A percentile compares a stretch with the other conserved stretches of the same genome.
phyloP scores from a whole-genome alignment of 2,888 invertebrate genomes.

The Anaspis maculata region DNA sequence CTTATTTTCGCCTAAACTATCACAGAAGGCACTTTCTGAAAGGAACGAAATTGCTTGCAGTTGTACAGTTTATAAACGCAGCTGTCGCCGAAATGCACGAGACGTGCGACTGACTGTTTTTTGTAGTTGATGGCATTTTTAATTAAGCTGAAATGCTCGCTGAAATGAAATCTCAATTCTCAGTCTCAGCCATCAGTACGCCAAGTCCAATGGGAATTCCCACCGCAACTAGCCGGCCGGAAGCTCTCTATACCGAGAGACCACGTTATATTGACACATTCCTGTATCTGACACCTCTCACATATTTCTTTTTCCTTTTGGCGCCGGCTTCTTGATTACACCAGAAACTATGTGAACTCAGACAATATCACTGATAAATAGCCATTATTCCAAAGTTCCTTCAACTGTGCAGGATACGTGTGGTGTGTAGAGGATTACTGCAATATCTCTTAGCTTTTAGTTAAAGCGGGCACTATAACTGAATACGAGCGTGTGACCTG shows the following conservation, averaged over 20 bases:
- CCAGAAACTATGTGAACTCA: constrained; percentile 16
- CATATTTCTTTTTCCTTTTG: constrained; percentile 9
- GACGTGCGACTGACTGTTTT: too few species aligned
- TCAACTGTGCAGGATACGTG: constrained; percentile 12
- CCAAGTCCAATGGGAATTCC: too few species aligned
- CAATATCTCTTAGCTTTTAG: too few species aligned
- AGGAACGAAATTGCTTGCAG: too few species aligned
- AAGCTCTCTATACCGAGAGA: not conserved
- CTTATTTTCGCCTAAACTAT: too few species aligned
- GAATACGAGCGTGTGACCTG: constrained; percentile 22
- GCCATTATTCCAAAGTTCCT: constrained; percentile 13
- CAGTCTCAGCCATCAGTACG: not conserved
- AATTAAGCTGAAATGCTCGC: too few species aligned
- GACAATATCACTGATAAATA: constrained; percentile 20
- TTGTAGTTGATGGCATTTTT: constrained; percentile 7
- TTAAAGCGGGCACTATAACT: constrained; percentile 1
- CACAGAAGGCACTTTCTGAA: too few species aligned
- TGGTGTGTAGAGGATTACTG: too few species aligned
- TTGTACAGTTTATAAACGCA: too few species aligned
- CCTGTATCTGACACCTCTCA: constrained; percentile 9
- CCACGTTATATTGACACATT: constrained; percentile 10
- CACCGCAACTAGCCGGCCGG: too few species aligned
- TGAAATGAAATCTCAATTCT: constrained; percentile 5
- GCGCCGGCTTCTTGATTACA: constrained; percentile 12
- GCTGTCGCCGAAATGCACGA: too few species aligned